phyloP scores from a whole-genome alignment of 2,113 vertebrate species.

The Azemiops feae region DNA sequence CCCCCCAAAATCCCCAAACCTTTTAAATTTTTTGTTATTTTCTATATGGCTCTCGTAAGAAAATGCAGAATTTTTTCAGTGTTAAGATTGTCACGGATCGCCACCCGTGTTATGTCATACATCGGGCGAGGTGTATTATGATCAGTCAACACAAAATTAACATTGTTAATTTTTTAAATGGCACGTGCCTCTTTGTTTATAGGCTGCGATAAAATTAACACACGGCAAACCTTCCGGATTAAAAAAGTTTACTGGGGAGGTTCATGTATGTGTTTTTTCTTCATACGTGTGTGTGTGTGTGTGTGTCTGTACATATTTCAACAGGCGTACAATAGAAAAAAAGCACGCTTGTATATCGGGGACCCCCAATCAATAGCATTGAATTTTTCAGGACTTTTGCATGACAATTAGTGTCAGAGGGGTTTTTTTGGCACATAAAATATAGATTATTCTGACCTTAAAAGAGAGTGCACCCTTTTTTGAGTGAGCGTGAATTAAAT shows the following conservation, averaged over 20 bases:
- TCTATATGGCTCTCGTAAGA: background rate
- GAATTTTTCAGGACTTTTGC: background rate
- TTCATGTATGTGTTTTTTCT: background rate
- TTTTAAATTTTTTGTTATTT: background rate
- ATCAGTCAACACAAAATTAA: background rate
- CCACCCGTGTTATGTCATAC: background rate
- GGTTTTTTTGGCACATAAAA: background rate
- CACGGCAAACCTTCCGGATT: background rate
- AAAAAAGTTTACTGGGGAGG: background rate
- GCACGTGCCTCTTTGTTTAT: background rate
- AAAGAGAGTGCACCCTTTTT: background rate
- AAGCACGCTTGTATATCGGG: background rate
- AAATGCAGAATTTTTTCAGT: background rate
- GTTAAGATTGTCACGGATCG: background rate
- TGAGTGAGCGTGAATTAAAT: background rate
- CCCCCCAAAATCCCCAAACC: fast-evolving
- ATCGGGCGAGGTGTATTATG: background rate
- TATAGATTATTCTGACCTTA: background rate
- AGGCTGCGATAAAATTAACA: background rate
- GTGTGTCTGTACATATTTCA: background rate
- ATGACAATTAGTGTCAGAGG: background rate
- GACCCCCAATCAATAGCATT: background rate
- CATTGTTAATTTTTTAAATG: background rate
- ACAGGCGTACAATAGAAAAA: background rate
- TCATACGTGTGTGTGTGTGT: background rate